Evolutionary conservation across 2,888 invertebrate species (phyloP), one percentile per base, ranked within the genome.

Genomic region (Yponomeuta sedellus): DNA sequence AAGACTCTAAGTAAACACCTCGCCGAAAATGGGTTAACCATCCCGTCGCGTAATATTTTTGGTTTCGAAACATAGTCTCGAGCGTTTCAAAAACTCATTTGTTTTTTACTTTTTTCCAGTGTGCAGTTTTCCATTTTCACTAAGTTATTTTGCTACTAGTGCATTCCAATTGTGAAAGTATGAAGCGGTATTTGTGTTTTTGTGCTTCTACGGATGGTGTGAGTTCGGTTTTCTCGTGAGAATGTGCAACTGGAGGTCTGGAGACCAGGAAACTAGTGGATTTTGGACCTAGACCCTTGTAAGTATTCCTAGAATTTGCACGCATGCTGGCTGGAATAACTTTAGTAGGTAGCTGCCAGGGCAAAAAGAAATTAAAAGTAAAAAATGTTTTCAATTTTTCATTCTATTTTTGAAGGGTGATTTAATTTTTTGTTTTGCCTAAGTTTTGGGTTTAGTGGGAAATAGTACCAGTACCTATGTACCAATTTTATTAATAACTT

Each of bases 21-120:
- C 82, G 76, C 82, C 84, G 86, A 88, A 88, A 88, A 89, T 89
- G 89, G 90, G 89, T 89, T 89, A 90, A 86, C 82, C 84, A 89
- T 86, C 82, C 83, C 71, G 72, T 71, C 69, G 78, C 77, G 81
- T 22, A 81, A 81, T 80, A 80, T 79, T 79, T 78, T 28, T 56
- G 56, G 64, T 22, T 56, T 40, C 34, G 3, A 52, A 40, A 64
- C 44, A 16, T 16, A 16, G 2, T 16, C 44, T 39, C n/a, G 56
- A 28, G 64, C 34, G 64, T 39, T 34, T 64, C 16, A 34, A 28
- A 28, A 57, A 64, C 44, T 52, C 83, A 81, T 83, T 85, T 82
- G 76, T 81, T 72, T 76, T 74, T 71, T 75, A 73, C 72, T 72
- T 77, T 74, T 80, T 78, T 75, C 74, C 75, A 72, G 79, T 84